Evolutionary conservation across 2,113 vertebrate genomes (phyloP), one percentile per base, ranked within the genome.

Genomic region (Heterotilapia buettikoferi): DNA sequence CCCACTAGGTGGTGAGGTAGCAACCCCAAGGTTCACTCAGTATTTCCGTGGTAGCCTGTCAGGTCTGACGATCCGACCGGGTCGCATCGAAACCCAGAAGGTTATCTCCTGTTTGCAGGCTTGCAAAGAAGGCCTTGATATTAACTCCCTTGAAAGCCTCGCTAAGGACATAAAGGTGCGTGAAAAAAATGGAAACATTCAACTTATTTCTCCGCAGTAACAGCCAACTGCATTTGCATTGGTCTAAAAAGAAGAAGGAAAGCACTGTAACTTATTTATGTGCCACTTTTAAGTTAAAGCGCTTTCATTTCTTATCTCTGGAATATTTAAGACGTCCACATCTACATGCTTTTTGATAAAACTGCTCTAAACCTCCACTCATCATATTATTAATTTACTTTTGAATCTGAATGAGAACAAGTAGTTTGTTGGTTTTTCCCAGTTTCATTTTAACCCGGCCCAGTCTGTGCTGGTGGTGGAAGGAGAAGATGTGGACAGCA

Each of bases 381-480:
- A 6, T 83, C 2, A 29, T 63, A 36, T 63, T n/a, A 12, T 63
- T 36, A 31, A 26, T 31, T 50, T 63, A 5, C 33, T 26, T 38
- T 21, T 36, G 33, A 2, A 68, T 45, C 73, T 76, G 33, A 52
- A 83, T 40, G 38, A 9, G 26, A 5, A 19, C 18, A 53, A 9
- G 14, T 71, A 1, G 1, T 78, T 16, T 90, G 59, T 90, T 19
- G 90, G 66, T 92, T 68, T 80, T 26, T 47, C 36, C 92, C 92
- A 99, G 99, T 99, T 99, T 94, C 99, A 99, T 92, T 99, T 99
- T 94, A 99, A 99, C 94, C 99, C 99, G 3, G 98, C 98, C 8
- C 98, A 99, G 96, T 99, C 98, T 11, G 92, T 98, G 83, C 96
- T 99, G 95, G 98, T 99, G 85, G 97, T 99, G 96, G 98, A 99